phyloP scores from a whole-genome alignment of 2,797 vertebrate genomes.

The Macrochelys suwanniensis region DNA sequence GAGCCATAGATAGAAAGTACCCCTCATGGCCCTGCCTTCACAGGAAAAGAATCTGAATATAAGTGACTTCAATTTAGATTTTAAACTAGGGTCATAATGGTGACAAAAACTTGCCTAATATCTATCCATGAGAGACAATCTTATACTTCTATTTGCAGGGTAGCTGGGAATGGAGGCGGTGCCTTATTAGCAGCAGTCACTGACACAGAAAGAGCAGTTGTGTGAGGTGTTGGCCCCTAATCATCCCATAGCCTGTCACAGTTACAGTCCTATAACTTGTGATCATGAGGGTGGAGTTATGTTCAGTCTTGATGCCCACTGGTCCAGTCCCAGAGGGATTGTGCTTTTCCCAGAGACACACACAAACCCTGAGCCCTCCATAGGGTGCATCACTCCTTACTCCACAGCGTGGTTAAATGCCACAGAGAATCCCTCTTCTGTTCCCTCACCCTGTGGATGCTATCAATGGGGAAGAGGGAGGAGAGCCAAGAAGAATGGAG shows the following conservation, averaged over 20 bases:
- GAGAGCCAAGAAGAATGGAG: neutral
- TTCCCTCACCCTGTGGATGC: neutral
- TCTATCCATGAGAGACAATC: neutral
- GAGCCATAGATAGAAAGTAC: neutral
- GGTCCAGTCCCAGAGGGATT: rapidly evolving
- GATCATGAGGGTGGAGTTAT: neutral
- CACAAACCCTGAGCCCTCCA: neutral
- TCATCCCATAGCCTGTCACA: neutral
- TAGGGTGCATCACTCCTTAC: neutral
- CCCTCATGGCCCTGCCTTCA: neutral
- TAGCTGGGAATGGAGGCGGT: neutral
- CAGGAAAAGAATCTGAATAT: neutral
- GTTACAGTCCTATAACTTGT: neutral
- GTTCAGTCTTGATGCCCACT: neutral
- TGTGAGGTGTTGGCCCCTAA: neutral
- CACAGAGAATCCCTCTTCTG: neutral
- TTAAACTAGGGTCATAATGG: neutral
- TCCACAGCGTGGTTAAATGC: neutral
- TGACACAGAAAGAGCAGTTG: neutral
- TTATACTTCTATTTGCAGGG: neutral
- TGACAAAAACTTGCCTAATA: neutral
- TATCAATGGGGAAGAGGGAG: neutral
- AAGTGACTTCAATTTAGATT: neutral
- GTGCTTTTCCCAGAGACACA: rapidly evolving
- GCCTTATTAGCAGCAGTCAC: neutral